Conservation (phyloP, 2,888 invertebrate species). For the Andrena haemorrhoa region DNA sequence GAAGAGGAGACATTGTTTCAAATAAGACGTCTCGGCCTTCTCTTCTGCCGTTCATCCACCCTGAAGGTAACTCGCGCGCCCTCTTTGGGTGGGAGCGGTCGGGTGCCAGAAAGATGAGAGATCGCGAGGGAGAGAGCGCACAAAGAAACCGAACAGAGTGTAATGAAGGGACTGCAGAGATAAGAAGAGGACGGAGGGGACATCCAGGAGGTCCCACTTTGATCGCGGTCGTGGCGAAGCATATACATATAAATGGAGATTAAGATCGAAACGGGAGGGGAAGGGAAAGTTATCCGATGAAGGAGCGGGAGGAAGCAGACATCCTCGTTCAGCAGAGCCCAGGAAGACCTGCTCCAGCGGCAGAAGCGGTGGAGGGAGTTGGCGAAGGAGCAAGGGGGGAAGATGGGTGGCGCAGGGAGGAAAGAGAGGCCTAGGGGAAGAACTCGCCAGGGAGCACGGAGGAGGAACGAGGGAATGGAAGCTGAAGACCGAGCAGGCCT, state of each 20-base stretch:
- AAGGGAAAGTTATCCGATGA: conserved; percentile 16
- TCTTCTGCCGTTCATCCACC: conserved; percentile 1
- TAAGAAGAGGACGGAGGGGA: conserved; percentile 17
- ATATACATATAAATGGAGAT: conserved; percentile 47
- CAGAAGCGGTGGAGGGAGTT: conserved; percentile 1
- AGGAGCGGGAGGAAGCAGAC: neutral
- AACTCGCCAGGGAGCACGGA: neutral
- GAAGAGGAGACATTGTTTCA: conserved; percentile 82
- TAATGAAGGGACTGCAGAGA: conserved; percentile 33
- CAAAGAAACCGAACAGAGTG: conserved; percentile 13
- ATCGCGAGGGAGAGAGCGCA: neutral
- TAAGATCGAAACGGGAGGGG: conserved; percentile 43
- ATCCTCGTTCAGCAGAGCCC: conserved; percentile 24
- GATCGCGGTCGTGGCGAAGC: conserved; percentile 19
- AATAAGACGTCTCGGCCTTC: conserved; percentile 80
- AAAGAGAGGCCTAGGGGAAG: conserved; percentile 18
- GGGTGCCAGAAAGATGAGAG: neutral
- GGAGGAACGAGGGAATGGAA: conserved; percentile 23
- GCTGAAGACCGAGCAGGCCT: conserved; percentile 11
- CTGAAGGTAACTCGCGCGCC: conserved; percentile 8
- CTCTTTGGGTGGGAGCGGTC: neutral
- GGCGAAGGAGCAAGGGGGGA: conserved; percentile 10
- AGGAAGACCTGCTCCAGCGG: conserved; percentile 13
- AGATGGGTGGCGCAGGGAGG: neutral
- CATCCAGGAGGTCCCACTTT: conserved; percentile 6